Percentiles rank a stretch among this genome's conserved stretches.
Conservation (phyloP, 1,140 invertebrate genomes). For the Drosophila insularis region DNA sequence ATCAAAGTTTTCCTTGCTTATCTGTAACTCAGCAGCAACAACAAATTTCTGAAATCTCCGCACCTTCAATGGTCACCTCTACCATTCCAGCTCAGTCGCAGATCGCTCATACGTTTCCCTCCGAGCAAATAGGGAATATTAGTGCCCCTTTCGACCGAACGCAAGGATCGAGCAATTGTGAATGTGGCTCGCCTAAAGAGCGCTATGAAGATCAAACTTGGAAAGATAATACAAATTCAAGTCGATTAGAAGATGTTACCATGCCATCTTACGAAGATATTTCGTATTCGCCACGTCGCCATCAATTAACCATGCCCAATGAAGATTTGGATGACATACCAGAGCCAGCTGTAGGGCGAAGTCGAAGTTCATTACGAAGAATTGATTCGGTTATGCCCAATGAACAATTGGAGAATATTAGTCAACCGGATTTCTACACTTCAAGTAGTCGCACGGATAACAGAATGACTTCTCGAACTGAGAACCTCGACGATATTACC, state of each 20-base stretch:
- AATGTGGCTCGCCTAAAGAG: neutral
- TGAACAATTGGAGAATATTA: neutral
- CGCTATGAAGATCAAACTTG: neutral
- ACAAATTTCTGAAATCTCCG: conserved; percentile 25
- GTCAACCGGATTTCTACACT: conserved; percentile 2
- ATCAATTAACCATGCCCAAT: conserved; percentile 15
- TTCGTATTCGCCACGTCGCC: conserved; percentile 2
- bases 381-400: neutral
- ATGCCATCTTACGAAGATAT: conserved; percentile 33
- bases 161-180: neutral
- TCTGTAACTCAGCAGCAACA: conserved; percentile 9
- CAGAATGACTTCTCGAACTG: neutral
- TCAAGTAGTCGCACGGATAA: neutral
- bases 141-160: conserved; percentile 26
- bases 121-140: conserved; percentile 20
- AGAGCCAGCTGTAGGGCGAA: conserved; percentile 13
- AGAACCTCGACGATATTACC: conserved; percentile 1
- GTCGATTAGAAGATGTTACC: conserved; percentile 27
- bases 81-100: neutral
- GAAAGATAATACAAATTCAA: neutral
- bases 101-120: conserved; percentile 20
- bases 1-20: conserved; percentile 27
- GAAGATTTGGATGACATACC: conserved; percentile 25
- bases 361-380: neutral
- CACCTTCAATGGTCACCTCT: conserved; percentile 12